Evolutionary conservation across 2,113 vertebrate genomes (phyloP).

Genomic region (Sebastes schlegelii): DNA sequence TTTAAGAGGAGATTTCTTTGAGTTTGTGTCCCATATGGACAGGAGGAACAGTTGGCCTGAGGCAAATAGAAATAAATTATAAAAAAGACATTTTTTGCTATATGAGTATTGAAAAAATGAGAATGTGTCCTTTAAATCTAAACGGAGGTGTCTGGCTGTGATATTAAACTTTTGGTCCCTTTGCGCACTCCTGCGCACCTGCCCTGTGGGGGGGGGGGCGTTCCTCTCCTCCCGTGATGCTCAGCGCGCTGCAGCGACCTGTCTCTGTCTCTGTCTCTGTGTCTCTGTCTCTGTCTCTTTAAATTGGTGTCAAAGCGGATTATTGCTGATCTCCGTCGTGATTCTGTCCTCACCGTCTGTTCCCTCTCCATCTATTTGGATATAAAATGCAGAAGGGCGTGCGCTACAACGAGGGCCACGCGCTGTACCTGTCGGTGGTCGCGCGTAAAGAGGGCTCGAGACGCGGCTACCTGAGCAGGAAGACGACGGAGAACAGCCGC

Average conservation of each 20-base stretch:
- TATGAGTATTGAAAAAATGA: too few relatives aligned
- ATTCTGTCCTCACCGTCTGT: slow-evolving; percentile 84
- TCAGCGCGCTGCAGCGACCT: too few relatives aligned
- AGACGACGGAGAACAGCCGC: slow-evolving; percentile 92
- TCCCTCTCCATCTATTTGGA: slow-evolving; percentile 74
- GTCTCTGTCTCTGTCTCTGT: too few relatives aligned
- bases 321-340: slow-evolving; percentile 89
- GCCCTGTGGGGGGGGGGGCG: background rate
- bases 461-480: slow-evolving; percentile 92
- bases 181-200: slow-evolving; percentile 25
- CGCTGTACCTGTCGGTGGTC: slow-evolving; percentile 89
- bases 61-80: too few relatives aligned
- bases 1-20: too few relatives aligned
- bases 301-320: slow-evolving; percentile 90
- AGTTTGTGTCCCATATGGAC: too few relatives aligned
- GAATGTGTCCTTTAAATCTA: background rate
- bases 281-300: slow-evolving; percentile 80
- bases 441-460: slow-evolving; percentile 94
- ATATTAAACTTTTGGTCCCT: background rate
- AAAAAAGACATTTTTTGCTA: too few relatives aligned
- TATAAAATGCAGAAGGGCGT: slow-evolving; percentile 95
- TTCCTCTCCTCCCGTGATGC: background rate
- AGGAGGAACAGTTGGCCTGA: too few relatives aligned
- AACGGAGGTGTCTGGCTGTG: background rate
- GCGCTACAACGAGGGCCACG: slow-evolving; percentile 96